phyloP scores from a whole-genome alignment of 1,140 invertebrate genomes.

The Drosophila virilis region DNA sequence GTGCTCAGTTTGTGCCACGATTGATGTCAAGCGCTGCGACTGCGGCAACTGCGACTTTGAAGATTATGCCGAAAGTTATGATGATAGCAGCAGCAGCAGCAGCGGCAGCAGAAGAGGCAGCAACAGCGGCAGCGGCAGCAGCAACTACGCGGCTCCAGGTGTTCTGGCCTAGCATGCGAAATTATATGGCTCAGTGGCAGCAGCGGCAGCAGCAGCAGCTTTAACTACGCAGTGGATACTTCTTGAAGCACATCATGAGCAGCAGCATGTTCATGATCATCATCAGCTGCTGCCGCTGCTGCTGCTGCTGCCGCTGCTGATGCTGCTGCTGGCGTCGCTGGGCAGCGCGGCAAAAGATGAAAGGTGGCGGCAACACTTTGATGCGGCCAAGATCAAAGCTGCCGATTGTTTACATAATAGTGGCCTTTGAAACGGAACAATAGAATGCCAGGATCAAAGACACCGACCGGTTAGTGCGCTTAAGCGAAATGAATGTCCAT shows the following conservation, averaged over 20 bases:
- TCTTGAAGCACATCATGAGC: conserved; percentile 48
- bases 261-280: conserved; percentile 27
- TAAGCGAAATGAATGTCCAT: conserved; percentile 81
- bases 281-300: conserved; percentile 32
- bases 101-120: conserved; percentile 2
- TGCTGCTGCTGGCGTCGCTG: conserved; percentile 57
- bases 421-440: conserved; percentile 85
- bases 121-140: conserved; percentile 17
- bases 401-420: conserved; percentile 85
- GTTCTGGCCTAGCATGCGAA: conserved; percentile 70
- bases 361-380: conserved; percentile 82
- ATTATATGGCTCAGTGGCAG: conserved; percentile 71
- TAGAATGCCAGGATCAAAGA: conserved; percentile 84
- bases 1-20: conserved; percentile 45
- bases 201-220: conserved; percentile 45
- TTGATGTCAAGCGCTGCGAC: conserved; percentile 72
- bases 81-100: conserved; percentile 44
- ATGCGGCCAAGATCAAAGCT: conserved; percentile 84
- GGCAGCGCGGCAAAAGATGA: conserved; percentile 77
- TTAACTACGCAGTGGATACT: conserved; percentile 71
- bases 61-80: conserved; percentile 81
- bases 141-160: conserved; percentile 52
- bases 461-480: conserved; percentile 76
- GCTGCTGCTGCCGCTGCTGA: conserved; percentile 26
- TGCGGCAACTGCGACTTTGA: conserved; percentile 68